Evolutionary conservation across 2,888 invertebrate species (phyloP), one percentile per base, ranked within the genome.

Genomic region (Epinotia nisella): DNA sequence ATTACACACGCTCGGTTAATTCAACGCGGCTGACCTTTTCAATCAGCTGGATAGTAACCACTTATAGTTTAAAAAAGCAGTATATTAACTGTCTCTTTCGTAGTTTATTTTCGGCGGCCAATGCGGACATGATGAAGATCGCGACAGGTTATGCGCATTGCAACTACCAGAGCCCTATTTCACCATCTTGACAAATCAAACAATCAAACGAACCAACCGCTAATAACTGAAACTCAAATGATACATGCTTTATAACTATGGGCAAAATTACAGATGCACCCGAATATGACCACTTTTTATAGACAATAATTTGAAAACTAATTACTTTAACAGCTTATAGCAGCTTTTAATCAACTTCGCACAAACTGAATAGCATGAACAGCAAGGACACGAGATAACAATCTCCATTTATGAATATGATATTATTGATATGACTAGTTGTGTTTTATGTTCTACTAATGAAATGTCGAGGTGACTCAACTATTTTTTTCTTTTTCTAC

Each of bases 1-100:
- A 29, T 17, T 55, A 66, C 56, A 53, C 53, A 55, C 41, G 41
- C 17, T 61, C 61, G 61, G 41, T 35, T 67, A 67, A 72, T 72
- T 67, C 67, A 67, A 60, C 55, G 49, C 49, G 67, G 61, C 41
- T 61, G 71, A 72, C 71, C 71, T 72, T 67, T 67, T 72, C 71
- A 72, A 72, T 72, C 71, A 67, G 56, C 60, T 19, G 58, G 4
- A 4, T 53, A 65, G 53, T 41, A 62, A 62, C 21, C 41, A 55
- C 17, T 39, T n/a, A 41, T 39, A n/a, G 17, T 11, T 55, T 10
- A 3, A 49, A 3, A 41, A 15, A 62, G 9, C 15, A 45, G 45
- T 45, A 45, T 45, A 45, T 39, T 39, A 41, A 41, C 19, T 39
- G 29, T 7, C 0, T 7, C 35, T 35, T 29, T 5, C 29, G 29